Evolutionary conservation across 2,888 invertebrate genomes (phyloP), one percentile per base, ranked within the genome.

Genomic region (Machimus atricapillus): DNA sequence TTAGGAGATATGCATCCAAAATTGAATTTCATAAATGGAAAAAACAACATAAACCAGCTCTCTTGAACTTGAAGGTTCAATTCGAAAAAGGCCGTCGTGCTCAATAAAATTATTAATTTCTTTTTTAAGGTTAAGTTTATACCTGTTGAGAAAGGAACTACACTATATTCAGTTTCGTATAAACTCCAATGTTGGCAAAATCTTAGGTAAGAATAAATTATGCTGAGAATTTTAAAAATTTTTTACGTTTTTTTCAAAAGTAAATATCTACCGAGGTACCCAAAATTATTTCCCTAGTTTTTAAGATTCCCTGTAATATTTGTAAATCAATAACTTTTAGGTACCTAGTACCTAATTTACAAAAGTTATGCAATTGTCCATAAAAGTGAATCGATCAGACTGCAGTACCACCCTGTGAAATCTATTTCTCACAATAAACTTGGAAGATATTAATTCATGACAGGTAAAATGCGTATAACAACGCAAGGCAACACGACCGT

Each of bases 381-480:
- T 66, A 66, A 66, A 66, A 56, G 2, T 23, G 66, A 27, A 66
- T n/a, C 8, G 12, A 19, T 66, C 66, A 23, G 9, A n/a, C 7
- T 3, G 27, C 23, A 66, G 12, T 2, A 81, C 27, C 52, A 81
- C 52, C 81, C 81, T 81, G 81, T 81, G 23, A 52, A 81, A 27
- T 81, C 27, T n/a, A 56, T 56, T 81, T 52, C 81, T 81, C 56
- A 56, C 56, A 81, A 52, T 31, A 81, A 81, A 31, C 46, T 52
- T 78, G 27, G 27, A 66, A 23, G 46, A 78, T 78, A 78, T 78
- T 78, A 40, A 78, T 56, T 81, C 34, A 81, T 81, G 56, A 81
- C 81, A 81, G 56, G 56, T 56, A 56, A 56, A 56, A 52, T 81
- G 81, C 81, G 52, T 81, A 81, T n/a, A 81, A 81, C 81, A 81